Percentiles rank a stretch among this genome's conserved stretches.
Conservation (phyloP, 92 coral and sea anemone species). For the Isaurus tuberculatus region DNA sequence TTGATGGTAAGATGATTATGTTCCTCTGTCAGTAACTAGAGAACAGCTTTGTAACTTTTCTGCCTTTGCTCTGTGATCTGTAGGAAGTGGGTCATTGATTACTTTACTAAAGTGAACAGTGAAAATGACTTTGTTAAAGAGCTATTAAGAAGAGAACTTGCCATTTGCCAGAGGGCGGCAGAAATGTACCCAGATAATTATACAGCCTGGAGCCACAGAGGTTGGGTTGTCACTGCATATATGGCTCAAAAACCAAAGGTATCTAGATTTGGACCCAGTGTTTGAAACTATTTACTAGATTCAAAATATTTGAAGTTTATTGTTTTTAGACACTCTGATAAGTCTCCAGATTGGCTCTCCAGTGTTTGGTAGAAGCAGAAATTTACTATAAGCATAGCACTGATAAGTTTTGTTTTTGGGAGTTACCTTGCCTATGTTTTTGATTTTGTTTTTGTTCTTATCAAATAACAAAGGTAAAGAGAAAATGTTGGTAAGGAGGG, state of each 20-base stretch:
- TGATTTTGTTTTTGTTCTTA: too few species aligned
- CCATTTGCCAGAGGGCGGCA: constrained; percentile 69
- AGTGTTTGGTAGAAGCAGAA: too few species aligned
- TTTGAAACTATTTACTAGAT: too few species aligned
- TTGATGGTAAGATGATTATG: neutral
- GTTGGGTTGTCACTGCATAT: constrained; percentile 84
- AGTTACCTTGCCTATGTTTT: too few species aligned
- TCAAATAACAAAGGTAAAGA: too few species aligned
- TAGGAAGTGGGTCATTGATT: constrained; percentile 86
- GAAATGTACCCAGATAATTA: constrained; percentile 89
- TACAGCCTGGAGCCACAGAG: constrained; percentile 91
- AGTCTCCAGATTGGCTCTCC: too few species aligned
- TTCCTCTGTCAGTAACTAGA: neutral
- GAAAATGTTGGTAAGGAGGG: too few species aligned
- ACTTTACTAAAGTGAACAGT: constrained; percentile 65
- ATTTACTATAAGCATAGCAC: too few species aligned
- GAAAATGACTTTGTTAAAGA: constrained; percentile 49
- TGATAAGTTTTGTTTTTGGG: too few species aligned
- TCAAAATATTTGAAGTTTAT: too few species aligned
- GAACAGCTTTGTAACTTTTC: neutral
- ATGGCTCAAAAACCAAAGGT: constrained; percentile 63
- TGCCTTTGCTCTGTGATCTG: neutral
- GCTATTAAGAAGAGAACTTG: constrained; percentile 74
- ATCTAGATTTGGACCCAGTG: neutral
- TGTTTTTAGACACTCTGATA: too few species aligned